A percentile compares a stretch with the other conserved stretches of the same genome.
Evolutionary conservation across 1,140 invertebrate genomes (phyloP).

Genomic region (Campoletis sonorensis): DNA sequence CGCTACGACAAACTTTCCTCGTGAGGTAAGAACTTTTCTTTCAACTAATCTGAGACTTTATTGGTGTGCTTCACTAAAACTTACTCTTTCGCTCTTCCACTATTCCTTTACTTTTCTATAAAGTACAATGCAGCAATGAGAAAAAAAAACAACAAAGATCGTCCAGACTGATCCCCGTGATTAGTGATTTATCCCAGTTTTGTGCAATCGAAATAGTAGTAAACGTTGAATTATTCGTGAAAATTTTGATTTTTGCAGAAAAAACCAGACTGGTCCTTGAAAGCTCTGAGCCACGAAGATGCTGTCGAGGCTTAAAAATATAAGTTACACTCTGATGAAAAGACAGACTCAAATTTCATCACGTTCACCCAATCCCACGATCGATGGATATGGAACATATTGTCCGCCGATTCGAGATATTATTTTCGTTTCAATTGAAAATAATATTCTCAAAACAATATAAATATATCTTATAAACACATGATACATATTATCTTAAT

Average conservation of each 20-base stretch:
- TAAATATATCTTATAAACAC: background rate
- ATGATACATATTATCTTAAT: background rate
- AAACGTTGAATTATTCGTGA: background rate
- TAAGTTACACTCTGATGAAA: background rate
- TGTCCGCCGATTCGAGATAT: background rate
- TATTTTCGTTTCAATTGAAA: slow-evolving; percentile 11
- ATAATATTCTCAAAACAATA: slow-evolving; percentile 11
- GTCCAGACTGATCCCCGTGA: background rate
- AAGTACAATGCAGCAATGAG: too few species aligned
- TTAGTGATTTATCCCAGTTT: slow-evolving; percentile 8
- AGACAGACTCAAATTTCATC: slow-evolving; percentile 24
- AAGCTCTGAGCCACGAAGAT: slow-evolving; percentile 87
- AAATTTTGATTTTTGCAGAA: slow-evolving; percentile 79
- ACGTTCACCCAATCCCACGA: slow-evolving; percentile 48
- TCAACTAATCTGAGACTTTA: slow-evolving; percentile 20
- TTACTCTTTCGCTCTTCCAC: background rate
- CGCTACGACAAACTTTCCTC: background rate
- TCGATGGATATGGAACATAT: slow-evolving; percentile 1
- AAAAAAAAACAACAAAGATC: background rate
- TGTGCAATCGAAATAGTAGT: slow-evolving; percentile 41
- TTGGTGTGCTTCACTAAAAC: slow-evolving; percentile 24
- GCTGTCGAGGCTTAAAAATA: slow-evolving; percentile 84
- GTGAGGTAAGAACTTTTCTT: slow-evolving; percentile 38
- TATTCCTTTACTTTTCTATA: background rate
- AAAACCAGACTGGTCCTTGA: slow-evolving; percentile 94